phyloP scores from a whole-genome alignment of 1,140 invertebrate genomes.

The Drosophila aff. region DNA sequence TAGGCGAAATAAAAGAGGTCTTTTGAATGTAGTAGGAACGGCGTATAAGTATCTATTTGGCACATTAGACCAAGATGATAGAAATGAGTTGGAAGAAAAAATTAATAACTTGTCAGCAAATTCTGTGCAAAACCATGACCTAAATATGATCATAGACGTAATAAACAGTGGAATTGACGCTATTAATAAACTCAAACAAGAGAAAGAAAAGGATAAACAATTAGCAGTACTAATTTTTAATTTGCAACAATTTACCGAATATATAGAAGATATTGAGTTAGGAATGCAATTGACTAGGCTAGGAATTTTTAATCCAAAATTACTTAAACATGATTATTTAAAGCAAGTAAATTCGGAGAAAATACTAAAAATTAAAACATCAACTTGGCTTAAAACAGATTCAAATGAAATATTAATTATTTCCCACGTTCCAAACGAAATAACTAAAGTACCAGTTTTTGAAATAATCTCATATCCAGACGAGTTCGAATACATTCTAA shows the following conservation, averaged over 20 bases:
- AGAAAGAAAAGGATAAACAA: too few species aligned
- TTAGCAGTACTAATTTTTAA: conserved; percentile 2
- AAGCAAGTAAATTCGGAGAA: neutral
- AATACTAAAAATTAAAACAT: neutral
- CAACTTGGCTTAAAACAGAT: neutral
- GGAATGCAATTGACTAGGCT: conserved; percentile 1
- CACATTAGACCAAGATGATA: too few species aligned
- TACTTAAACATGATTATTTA: neutral
- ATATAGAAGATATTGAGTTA: conserved; percentile 6
- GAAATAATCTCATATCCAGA: too few species aligned
- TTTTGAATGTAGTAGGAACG: too few species aligned
- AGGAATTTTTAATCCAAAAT: conserved; percentile 1
- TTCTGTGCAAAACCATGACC: too few species aligned
- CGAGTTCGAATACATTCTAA: too few species aligned
- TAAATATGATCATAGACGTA: too few species aligned
- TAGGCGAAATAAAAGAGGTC: too few species aligned
- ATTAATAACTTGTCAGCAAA: neutral
- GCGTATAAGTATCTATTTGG: too few species aligned
- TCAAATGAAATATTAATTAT: neutral
- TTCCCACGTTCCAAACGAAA: neutral
- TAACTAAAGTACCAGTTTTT: too few species aligned
- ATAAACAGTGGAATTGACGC: too few species aligned
- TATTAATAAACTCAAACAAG: too few species aligned
- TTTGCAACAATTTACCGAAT: conserved; percentile 9
- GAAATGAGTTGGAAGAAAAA: neutral